These are phyloP conservation scores for Phrynocephalus guinanensis DNA, from an alignment of 2,797 vertebrate species.

Conservation along the genomic window DNA sequence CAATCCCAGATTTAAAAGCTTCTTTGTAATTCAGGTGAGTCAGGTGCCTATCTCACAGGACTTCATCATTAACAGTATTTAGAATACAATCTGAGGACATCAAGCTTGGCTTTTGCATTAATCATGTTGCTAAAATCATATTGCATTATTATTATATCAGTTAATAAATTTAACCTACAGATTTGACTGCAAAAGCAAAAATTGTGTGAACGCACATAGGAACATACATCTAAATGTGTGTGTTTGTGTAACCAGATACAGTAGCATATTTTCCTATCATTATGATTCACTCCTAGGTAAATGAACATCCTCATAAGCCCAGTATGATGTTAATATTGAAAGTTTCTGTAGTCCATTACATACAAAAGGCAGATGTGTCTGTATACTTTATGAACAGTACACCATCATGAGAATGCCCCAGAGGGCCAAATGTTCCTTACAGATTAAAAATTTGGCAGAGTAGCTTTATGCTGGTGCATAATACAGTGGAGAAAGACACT, in stretches of 20 bases:
- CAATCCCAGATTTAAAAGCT: background rate
- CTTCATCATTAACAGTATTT: conserved; percentile 7
- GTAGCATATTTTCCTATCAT: too few species aligned
- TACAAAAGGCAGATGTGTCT: too few species aligned
- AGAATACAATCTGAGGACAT: background rate
- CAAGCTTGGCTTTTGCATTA: conserved; percentile 14
- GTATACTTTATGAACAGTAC: too few species aligned
- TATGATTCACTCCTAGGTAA: too few species aligned
- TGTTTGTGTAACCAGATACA: background rate
- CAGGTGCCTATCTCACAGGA: conserved; percentile 26
- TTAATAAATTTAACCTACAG: background rate
- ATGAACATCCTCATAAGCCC: too few species aligned
- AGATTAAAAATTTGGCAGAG: background rate
- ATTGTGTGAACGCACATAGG: background rate
- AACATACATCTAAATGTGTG: background rate
- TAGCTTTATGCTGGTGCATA: background rate
- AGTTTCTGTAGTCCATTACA: too few species aligned
- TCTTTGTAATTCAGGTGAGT: background rate
- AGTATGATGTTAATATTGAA: too few species aligned
- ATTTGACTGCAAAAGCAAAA: background rate
- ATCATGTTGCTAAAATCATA: background rate
- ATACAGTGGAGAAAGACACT: background rate
- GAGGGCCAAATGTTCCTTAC: background rate
- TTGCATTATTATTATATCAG: conserved; percentile 7
- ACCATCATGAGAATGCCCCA: background rate